These are phyloP conservation scores for Periophthalmus magnuspinnatus DNA, from an alignment of 2,797 vertebrate genomes.

Conservation along the genomic window DNA sequence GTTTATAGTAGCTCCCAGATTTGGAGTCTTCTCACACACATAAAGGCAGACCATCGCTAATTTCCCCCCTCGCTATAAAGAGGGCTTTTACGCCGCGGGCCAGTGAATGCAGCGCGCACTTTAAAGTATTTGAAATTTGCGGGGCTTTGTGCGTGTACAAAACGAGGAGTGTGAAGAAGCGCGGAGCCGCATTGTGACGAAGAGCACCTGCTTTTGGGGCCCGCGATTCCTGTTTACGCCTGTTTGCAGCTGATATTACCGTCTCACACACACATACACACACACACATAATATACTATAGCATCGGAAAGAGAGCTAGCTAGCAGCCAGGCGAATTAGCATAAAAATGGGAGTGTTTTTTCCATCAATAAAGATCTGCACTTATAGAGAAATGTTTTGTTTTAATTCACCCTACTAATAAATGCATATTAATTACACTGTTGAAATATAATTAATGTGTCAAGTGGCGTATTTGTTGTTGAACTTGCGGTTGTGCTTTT, in stretches of 20 bases:
- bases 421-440: background rate
- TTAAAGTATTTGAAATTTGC: slow-evolving; percentile 72
- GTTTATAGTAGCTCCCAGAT: slow-evolving; percentile 92
- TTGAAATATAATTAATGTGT: background rate
- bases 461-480: background rate
- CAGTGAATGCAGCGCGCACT: slow-evolving; percentile 68
- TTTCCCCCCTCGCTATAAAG: slow-evolving; percentile 88
- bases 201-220: slow-evolving; percentile 61
- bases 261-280: slow-evolving; percentile 7
- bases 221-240: slow-evolving; percentile 36
- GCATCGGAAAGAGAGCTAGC: background rate
- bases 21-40: slow-evolving; percentile 82
- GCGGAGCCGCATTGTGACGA: slow-evolving; percentile 18
- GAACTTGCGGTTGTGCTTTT: background rate
- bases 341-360: background rate
- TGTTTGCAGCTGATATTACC: slow-evolving; percentile 31
- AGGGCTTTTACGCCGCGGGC: slow-evolving; percentile 78
- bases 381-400: background rate
- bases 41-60: slow-evolving; percentile 94
- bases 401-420: background rate
- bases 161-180: slow-evolving; percentile 51
- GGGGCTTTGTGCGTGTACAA: slow-evolving; percentile 54
- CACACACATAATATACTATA: background rate
- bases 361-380: slow-evolving; percentile 4
- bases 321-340: background rate